Evolutionary conservation across 2,797 vertebrate species (phyloP), one percentile per base, ranked within the genome.

Genomic region (Acanthurus lineatus): DNA sequence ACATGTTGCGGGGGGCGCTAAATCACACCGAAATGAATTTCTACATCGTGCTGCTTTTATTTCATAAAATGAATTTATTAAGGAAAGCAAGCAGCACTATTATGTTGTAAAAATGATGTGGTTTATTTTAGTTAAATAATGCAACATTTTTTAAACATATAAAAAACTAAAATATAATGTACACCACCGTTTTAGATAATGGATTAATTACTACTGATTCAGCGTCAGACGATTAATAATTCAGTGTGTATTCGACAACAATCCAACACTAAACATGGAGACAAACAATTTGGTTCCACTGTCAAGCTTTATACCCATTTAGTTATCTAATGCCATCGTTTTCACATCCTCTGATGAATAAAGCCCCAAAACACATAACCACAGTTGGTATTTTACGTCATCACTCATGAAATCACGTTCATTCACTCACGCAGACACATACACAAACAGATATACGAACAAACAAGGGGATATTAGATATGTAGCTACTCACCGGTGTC

Each of bases 401-500:
- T 64, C 48, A 57, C 48, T 25, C 9, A 22, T 51, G 22, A 25
- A 53, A 20, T 38, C 60, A 64, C 82, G 68, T 14, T 25, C 22
- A 60, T 42, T 19, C 70, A 73, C 40, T 64, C 42, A 47, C 45
- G 38, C 49, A 45, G 22, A 45, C 60, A 64, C 48, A 45, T 58
- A 45, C 65, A 56, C 45, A 62, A 28, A 28, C 28, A 28, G 28
- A 28, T 28, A 28, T 20, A 73, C 44, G 69, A 54, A 49, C 51
- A 67, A 64, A 68, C 15, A 25, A 10, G 38, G 20, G 12, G 19
- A 64, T 59, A 70, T 45, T 25, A 45, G 57, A 85, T 77, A 66
- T 77, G 67, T 32, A 74, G 81, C 78, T 88, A 94, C 94, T 95
- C 85, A 96, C 95, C 95, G 68, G 90, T 76, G 75, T 95, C 93